Evolutionary conservation across 1,140 invertebrate species (phyloP).

Genomic region (Ips typographus): DNA sequence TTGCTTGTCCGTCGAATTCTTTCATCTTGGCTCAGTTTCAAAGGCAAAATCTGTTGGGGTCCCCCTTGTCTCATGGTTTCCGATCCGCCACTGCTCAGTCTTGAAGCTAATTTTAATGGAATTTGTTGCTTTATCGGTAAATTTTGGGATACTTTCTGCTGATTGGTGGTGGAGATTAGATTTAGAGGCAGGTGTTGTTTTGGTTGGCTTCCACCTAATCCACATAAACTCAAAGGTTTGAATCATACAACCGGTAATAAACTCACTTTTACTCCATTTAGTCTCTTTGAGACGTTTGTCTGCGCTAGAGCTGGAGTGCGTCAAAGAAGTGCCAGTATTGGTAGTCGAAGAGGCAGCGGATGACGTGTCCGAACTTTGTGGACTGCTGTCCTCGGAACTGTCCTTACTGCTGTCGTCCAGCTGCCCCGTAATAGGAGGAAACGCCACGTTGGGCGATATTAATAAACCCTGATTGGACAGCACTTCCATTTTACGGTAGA

Average conservation of each 20-base stretch:
- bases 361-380: constrained; percentile 46
- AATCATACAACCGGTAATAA: not conserved
- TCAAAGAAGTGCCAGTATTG: constrained; percentile 43
- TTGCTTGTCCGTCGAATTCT: constrained; percentile 49
- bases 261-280: constrained; percentile 59
- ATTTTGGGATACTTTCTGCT: constrained; percentile 66
- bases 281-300: constrained; percentile 56
- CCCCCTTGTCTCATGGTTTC: constrained; percentile 50
- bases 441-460: constrained; percentile 56
- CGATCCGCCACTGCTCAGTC: constrained; percentile 56
- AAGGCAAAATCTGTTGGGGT: constrained; percentile 47
- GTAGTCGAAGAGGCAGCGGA: constrained; percentile 47
- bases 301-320: constrained; percentile 45
- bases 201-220: constrained; percentile 32
- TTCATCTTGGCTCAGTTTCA: constrained; percentile 44
- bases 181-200: constrained; percentile 67
- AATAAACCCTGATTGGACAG: constrained; percentile 72
- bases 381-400: constrained; percentile 51
- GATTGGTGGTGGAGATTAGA: constrained; percentile 79
- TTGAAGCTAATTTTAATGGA: constrained; percentile 73
- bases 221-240: too few species aligned
- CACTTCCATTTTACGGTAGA: constrained; percentile 80
- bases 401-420: constrained; percentile 50
- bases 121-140: constrained; percentile 78
- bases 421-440: constrained; percentile 42